These are phyloP conservation scores for Notodonta dromedarius DNA, from an alignment of 2,888 invertebrate species.

Conservation along the genomic window DNA sequence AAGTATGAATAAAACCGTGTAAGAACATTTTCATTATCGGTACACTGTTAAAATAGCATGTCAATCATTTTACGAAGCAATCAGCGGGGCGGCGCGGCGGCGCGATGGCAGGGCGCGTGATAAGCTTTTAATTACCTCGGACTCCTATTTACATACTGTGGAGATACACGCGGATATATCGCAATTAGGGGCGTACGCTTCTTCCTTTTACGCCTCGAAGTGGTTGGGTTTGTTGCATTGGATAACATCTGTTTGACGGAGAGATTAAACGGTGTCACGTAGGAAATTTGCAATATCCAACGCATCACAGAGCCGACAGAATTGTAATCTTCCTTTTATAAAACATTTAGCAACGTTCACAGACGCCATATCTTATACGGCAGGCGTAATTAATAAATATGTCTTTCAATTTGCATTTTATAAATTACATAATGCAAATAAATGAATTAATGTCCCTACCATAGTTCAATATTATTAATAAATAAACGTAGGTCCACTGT, in stretches of 20 bases:
- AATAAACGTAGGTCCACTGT: conserved; percentile 3
- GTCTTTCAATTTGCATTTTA: conserved; percentile 53
- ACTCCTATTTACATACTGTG: conserved; percentile 82
- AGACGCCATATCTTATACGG: conserved; percentile 46
- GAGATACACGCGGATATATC: conserved; percentile 77
- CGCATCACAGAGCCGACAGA: conserved; percentile 22
- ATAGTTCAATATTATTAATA: conserved; percentile 4
- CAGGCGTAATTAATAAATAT: conserved; percentile 50
- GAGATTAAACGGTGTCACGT: conserved; percentile 66
- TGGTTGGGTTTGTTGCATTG: conserved; percentile 60
- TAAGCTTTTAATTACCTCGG: conserved; percentile 82
- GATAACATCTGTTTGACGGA: conserved; percentile 76
- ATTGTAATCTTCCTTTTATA: conserved; percentile 46
- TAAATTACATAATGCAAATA: conserved; percentile 36
- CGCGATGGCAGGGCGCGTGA: conserved; percentile 72
- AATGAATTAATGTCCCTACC: conserved; percentile 14
- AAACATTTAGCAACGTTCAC: conserved; percentile 35
- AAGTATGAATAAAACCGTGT: conserved; percentile 69
- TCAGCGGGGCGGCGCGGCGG: conserved; percentile 64
- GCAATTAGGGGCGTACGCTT: conserved; percentile 79
- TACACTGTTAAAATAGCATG: conserved; percentile 74
- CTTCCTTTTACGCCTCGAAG: conserved; percentile 74
- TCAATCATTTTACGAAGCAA: conserved; percentile 82
- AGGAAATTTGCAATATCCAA: conserved; percentile 55
- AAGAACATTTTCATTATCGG: conserved; percentile 79